Conservation (phyloP, 1,140 invertebrate species). For the Chionoecetes opilio region DNA sequence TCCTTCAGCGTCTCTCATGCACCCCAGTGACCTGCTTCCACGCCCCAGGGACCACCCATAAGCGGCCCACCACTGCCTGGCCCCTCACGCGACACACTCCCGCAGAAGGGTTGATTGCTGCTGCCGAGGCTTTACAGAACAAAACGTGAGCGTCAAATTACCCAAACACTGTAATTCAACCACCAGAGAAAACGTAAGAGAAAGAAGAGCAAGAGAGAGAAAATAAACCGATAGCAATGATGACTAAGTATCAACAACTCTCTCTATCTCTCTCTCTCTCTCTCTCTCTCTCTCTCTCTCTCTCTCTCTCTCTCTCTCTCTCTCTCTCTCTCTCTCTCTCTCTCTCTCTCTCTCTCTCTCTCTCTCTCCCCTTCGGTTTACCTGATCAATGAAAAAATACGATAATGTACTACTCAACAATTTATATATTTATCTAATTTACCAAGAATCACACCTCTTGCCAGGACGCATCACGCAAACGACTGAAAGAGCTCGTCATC, state of each 20-base stretch:
- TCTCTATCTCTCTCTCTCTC: too few relatives aligned
- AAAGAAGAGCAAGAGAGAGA: not conserved
- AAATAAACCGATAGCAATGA: too few relatives aligned
- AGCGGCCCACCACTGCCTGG: not conserved
- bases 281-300: too few relatives aligned
- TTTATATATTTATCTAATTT: too few relatives aligned
- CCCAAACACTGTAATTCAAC: not conserved
- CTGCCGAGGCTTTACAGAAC: not conserved
- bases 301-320: not conserved
- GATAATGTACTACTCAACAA: too few relatives aligned
- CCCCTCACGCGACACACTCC: slow-evolving; percentile 3
- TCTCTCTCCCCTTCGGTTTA: not conserved
- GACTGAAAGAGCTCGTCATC: too few relatives aligned
- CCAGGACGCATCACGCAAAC: too few relatives aligned
- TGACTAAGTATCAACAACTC: too few relatives aligned
- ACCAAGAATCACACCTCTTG: too few relatives aligned
- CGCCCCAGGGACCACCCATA: not conserved
- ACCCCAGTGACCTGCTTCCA: not conserved
- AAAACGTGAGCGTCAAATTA: slow-evolving; percentile 20
- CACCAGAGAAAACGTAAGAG: not conserved
- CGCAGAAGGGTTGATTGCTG: not conserved
- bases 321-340: slow-evolving; percentile 8
- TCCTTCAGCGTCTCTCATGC: not conserved
- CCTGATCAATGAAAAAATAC: not conserved
- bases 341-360: slow-evolving; percentile 8